Evolutionary conservation across 1,140 invertebrate species (phyloP).

Genomic region (Leptinotarsa lineolata): DNA sequence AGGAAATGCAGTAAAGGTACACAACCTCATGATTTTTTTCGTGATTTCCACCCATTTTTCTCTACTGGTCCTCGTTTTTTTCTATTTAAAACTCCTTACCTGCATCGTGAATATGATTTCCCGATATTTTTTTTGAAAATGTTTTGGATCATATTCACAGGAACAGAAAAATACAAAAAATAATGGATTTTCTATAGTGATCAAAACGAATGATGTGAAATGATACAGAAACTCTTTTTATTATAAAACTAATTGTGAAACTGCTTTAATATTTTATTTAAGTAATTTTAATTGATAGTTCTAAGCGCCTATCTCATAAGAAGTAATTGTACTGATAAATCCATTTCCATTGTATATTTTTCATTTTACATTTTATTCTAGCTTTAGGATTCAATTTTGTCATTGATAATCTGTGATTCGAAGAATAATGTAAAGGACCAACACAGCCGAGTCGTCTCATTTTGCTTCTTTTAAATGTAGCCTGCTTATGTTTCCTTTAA

Average conservation of each 20-base stretch:
- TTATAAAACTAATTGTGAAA: slow-evolving; percentile 11
- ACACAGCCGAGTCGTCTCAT: slow-evolving; percentile 6
- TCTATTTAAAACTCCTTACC: neutral
- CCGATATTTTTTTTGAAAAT: neutral
- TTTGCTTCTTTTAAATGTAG: slow-evolving; percentile 25
- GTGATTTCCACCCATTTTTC: neutral
- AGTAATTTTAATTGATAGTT: slow-evolving; percentile 31
- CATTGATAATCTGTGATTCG: slow-evolving; percentile 29
- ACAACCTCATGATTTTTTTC: neutral
- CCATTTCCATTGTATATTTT: slow-evolving; percentile 25
- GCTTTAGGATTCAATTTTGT: slow-evolving; percentile 26
- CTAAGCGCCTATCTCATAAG: slow-evolving; percentile 5
- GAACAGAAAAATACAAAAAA: neutral
- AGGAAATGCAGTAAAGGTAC: neutral
- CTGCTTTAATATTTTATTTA: slow-evolving; percentile 35
- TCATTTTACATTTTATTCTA: slow-evolving; percentile 29
- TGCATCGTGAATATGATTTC: neutral
- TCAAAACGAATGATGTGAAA: neutral
- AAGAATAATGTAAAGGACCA: slow-evolving; percentile 28
- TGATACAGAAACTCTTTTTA: neutral
- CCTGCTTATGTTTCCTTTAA: slow-evolving; percentile 21
- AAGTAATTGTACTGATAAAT: slow-evolving; percentile 34
- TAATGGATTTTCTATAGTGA: neutral
- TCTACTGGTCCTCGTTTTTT: neutral
- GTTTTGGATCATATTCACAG: too few species aligned